Evolutionary conservation across 2,888 invertebrate genomes (phyloP), one percentile per base, ranked within the genome.

Genomic region (Baronia brevicornis): DNA sequence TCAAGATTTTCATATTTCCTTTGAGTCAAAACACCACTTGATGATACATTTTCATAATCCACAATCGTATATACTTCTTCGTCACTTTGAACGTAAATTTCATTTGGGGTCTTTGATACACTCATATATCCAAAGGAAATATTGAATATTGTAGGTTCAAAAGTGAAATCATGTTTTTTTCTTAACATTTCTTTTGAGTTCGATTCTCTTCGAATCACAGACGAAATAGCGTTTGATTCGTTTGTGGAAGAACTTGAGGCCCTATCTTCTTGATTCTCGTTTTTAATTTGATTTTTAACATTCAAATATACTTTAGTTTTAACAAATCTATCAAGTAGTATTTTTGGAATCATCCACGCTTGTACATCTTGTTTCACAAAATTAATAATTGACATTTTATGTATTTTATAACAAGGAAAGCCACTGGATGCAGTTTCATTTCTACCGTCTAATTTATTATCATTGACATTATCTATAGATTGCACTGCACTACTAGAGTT

Each of bases 301-400:
- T 27, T 33, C 15, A 21, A 41, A 20, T 41, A 46, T 2, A 38
- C 14, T 33, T 42, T 33, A 0, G 28, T 14, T 14, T 56, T 51
- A 5, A 48, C 32, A 27, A 46, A 44, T 13, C 32, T 50, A 24
- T 64, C 52, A 6, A 44, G 41, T 9, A 72, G 53, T 2, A 59
- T 66, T 35, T 55, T 57, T 8, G 74, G 67, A 17, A 79, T 52
- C 78, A 80, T 77, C 69, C 73, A 80, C 1, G 78, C 72, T 60
- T 78, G 60, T 35, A 79, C 53, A 17, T 68, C 57, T 43, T 49
- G 51, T 39, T 65, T 60, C n/a, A 61, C 46, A 27, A 69, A 74
- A 34, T 67, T 64, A 0, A 64, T 59, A 21, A 50, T 51, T 10
- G 61, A 65, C 22, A 48, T 58, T 9, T 41, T 47, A 21, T 49